Base-by-base conservation (phyloP, 1,140 invertebrate species). In the Maniola jurtina region DNA sequence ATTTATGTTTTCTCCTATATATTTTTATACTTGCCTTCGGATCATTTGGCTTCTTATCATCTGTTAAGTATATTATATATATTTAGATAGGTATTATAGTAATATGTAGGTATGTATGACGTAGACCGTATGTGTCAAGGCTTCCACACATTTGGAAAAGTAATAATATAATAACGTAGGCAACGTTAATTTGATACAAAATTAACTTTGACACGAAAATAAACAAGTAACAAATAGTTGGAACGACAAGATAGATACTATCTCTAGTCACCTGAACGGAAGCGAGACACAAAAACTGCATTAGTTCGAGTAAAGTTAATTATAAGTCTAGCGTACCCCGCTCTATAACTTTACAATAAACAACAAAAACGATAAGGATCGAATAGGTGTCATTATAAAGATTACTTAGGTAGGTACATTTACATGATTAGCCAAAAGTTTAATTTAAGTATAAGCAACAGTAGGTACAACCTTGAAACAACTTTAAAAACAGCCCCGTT, bases 201-300 rank as follows among this genome's bases (percentile, higher is more conserved):
- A 35, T 42, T 59, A 33, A 59, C 11, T 8, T 33, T 71, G 68
- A 77, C 73, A 25, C 25, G 4, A 25, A 74, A 75, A 78, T 69
- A 71, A 71, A 63, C 62, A 61, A 77, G 77, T 81, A 76, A 83
- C 77, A 83, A 84, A 81, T 65, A 71, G 78, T 80, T 72, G 42
- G 70, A 70, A 59, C 62, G 68, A 47, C 61, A 35, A 71, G 85
- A 88, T 86, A 78, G 85, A 88, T 86, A 78, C 57, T 73, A 86
- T 86, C 86, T 62, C 61, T 75, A 81, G 78, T 84, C 86, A 89
- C 86, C 86, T 89, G 86, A 81, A 79, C 84, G 86, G 86, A 89
- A 86, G 81, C 78, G 80, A 62, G 66, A 87, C 84, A 89, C 81
- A 87, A 85, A 87, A 89, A 87, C 83, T 70, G 75, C 86, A 89